Evolutionary conservation across 1,140 invertebrate genomes (phyloP).

Genomic region (Monomorium pharaonis): DNA sequence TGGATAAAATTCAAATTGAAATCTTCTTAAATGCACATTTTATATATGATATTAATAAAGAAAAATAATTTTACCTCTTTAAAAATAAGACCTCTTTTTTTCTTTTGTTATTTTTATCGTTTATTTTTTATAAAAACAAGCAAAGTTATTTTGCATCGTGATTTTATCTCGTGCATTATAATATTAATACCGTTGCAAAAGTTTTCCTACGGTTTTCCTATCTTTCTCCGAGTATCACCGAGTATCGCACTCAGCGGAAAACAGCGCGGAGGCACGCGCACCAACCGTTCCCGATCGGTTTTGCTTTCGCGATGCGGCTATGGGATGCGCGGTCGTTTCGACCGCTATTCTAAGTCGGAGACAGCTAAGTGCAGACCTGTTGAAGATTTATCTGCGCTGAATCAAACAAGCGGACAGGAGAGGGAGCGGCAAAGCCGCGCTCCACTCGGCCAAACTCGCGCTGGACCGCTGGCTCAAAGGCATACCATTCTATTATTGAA

Average conservation of each 20-base stretch:
- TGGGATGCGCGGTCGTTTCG: conserved; percentile 40
- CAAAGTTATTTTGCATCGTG: no score
- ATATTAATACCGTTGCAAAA: not conserved
- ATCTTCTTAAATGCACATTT: no score
- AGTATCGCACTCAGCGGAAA: not conserved
- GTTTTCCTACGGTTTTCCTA: not conserved
- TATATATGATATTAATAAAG: not conserved
- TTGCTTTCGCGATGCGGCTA: not conserved
- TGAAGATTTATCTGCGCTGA: conserved; percentile 79
- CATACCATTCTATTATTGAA: conserved; percentile 83
- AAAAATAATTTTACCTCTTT: not conserved
- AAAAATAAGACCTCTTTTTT: not conserved
- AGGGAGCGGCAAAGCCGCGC: conserved; percentile 18
- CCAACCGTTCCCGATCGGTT: conserved; percentile 38
- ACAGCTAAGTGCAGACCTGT: conserved; percentile 75
- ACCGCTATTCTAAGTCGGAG: conserved; percentile 70
- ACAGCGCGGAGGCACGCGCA: not conserved
- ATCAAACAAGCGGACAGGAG: conserved; percentile 73
- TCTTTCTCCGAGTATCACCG: not conserved
- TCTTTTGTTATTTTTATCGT: not conserved
- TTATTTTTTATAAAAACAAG: not conserved
- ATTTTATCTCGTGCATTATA: not conserved
- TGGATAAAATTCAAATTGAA: not conserved
- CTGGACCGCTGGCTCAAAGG: conserved; percentile 76
- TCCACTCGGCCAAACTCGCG: conserved; percentile 21